Evolutionary conservation across 2,113 vertebrate genomes (phyloP), one percentile per base, ranked within the genome.

Genomic region (Epinephelus fuscoguttatus): DNA sequence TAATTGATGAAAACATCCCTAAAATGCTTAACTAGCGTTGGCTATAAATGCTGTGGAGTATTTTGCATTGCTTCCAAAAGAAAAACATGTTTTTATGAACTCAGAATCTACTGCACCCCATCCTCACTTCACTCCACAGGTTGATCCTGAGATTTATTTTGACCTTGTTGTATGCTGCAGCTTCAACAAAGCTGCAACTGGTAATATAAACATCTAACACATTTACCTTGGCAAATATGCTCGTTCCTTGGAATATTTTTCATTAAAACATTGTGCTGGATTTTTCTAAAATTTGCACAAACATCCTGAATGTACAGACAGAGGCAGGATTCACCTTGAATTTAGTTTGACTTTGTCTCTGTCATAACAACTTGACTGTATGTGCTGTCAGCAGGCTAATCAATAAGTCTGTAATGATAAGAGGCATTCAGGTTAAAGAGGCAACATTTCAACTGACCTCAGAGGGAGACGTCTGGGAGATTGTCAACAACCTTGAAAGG

Each of bases 401-500:
- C 70, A 14, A 52, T 67, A 81, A 23, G 10, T 27, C n/a, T 14
- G 61, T 25, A 42, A 68, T 75, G 3, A 68, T 30, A 42, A 53
- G 49, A 69, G 33, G 30, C 30, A 6, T 0, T 8, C 8, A 4
- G 50, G 37, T 66, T n/a, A 53, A 55, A 49, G 25, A 8, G 33
- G 25, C 3, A 2, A n/a, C 0, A 5, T 17, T 71, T 45, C 49
- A 53, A 1, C 1, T 59, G 52, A 40, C 40, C 70, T 37, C 37
- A 49, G 78, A 25, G 8, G 13, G 45, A 42, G n/a, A 11, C 56
- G 0, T 59, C 18, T 11, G 25, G 27, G 50, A 30, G 52, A 60
- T 6, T 21, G 66, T 57, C 66, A 61, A 37, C 64, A 52, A 30
- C 70, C 79, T 30, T 68, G 45, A 75, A 81, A 75, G 33, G 71